Base-by-base conservation (phyloP, 2,888 invertebrate genomes). In the Leistus spinibarbis region DNA sequence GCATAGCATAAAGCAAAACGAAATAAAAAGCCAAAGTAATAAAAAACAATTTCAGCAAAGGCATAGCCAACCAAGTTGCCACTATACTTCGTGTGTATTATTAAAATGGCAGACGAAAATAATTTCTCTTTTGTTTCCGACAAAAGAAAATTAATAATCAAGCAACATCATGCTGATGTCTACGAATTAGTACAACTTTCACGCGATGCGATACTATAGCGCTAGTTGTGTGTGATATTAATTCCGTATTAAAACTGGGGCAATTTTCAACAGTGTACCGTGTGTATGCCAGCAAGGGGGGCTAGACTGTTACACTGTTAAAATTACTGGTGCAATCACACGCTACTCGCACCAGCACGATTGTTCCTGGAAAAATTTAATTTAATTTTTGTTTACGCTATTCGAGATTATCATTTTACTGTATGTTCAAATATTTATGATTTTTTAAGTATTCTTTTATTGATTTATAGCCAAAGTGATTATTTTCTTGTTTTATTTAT, bases 101-200 rank as follows among this genome's bases (percentile, higher is more conserved):
- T 40, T 40, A 40, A 73, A 73, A 73, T 73, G 62, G 40, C 67
- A 67, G 67, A 24, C 69, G 68, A 75, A 74, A 69, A 75, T 75
- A 75, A 75, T 75, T 75, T 69, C 75, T 68, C 69, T 75, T 40
- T 68, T 75, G 69, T 75, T 75, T 75, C 75, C 75, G 75, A 67
- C 75, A 69, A 75, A 75, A 69, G 69, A 69, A 69, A 75, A 75
- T 75, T 75, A 75, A 75, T 75, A 75, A 75, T 75, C 75, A 75
- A 23, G 63, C 40, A 40, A 40, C 40, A 40, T 40, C 40, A 40
- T 40, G 40, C 40, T 40, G 63, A 24, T 75, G 75, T 75, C 75
- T 75, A 69, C 75, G 75, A 75, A 75, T 75, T 75, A 75, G 69
- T 64, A 54, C 54, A 63, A 64, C 62, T 63, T 75, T 75, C 75